Evolutionary conservation across 1,140 invertebrate genomes (phyloP).

Genomic region (Himalopsyche phryganea): DNA sequence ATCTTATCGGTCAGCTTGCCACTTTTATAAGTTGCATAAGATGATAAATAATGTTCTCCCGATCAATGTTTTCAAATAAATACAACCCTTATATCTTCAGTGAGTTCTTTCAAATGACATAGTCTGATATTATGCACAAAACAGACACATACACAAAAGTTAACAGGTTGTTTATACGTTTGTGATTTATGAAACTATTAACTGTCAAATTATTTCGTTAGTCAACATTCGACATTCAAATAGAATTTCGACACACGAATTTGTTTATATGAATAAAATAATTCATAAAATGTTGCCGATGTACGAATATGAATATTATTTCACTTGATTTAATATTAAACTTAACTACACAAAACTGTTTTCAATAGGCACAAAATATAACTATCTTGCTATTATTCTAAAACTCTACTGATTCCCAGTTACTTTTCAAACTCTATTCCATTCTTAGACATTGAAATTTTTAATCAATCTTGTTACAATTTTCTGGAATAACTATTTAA

Average conservation of each 20-base stretch:
- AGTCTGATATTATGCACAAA: no score
- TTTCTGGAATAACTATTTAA: background rate
- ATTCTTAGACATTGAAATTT: no score
- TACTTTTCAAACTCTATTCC: background rate
- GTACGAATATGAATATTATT: no score
- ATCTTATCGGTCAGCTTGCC: no score
- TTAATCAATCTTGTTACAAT: background rate
- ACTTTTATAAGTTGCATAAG: no score
- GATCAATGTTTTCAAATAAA: no score
- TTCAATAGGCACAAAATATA: background rate
- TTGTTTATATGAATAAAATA: background rate
- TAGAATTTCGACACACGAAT: background rate
- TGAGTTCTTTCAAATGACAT: no score
- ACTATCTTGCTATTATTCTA: background rate
- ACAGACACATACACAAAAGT: slow-evolving; percentile 18
- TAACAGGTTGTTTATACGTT: slow-evolving; percentile 28
- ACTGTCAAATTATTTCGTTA: slow-evolving; percentile 23
- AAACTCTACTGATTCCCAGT: background rate
- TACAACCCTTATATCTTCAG: no score
- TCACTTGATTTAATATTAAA: no score
- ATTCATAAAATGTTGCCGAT: background rate
- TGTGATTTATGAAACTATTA: slow-evolving; percentile 28
- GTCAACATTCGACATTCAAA: slow-evolving; percentile 7
- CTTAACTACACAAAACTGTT: background rate
- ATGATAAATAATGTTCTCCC: no score